Base-by-base conservation (phyloP, 2,113 vertebrate genomes). In the Lagenorhynchus albirostris region DNA sequence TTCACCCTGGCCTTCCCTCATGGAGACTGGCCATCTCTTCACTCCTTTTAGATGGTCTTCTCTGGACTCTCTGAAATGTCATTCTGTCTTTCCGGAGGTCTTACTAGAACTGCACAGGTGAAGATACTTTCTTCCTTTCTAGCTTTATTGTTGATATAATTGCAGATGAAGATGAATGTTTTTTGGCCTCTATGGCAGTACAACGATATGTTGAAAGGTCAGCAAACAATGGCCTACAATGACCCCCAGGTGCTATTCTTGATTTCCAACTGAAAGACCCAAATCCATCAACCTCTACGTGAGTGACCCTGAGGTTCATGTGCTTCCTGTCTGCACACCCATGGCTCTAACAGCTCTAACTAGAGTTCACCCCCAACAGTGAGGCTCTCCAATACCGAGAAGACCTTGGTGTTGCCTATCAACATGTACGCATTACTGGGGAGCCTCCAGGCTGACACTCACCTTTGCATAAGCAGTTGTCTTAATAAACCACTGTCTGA, bases 401-500 rank as follows among this genome's bases (percentile, higher is more conserved):
- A 47, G 25, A 7, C 71, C n/a, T 26, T 12, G 7, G n/a, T 33
- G 17, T 18, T 17, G 13, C 2, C 12, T 25, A 6, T 29, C 17
- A 65, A 21, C 6, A 41, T 0, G 0, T 0, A 20, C 1, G 36
- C 23, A 2, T 3, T 23, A 5, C 0, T 2, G 38, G 53, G 17
- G 58, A 14, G 31, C 14, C 60, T 11, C 33, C 53, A 15, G 14
- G 36, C 33, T 1, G 14, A 80, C 77, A 98, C 81, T 98, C 98
- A 89, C 98, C 99, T 99, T 99, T 92, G 99, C 99, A 91, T 99
- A 99, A 41, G 99, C 99, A 71, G 99, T 99, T 6, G 99, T 99
- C 98, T 99, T 99, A 97, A 99, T 99, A 97, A 99, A 99, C 99
- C 99, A 99, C 93, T 99, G 99, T 87, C 97, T 99, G 98, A 99